These are phyloP conservation scores for Cyanoramphus novaezelandiae DNA, from an alignment of 2,113 vertebrate species.

Conservation along the genomic window DNA sequence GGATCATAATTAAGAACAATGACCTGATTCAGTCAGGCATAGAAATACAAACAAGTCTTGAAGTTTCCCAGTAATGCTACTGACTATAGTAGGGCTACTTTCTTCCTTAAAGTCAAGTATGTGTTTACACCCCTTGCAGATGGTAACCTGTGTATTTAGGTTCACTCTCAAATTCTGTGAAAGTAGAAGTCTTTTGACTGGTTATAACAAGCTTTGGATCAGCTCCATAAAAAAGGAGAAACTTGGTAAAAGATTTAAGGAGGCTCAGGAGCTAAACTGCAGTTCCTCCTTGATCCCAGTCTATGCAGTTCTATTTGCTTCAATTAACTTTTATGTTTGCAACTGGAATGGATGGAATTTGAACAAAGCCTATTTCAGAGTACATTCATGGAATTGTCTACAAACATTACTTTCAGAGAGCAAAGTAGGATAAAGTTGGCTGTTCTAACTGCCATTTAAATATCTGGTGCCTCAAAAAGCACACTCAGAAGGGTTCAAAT, in stretches of 20 bases:
- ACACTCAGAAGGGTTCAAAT: neutral
- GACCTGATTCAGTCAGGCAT: constrained; percentile 42
- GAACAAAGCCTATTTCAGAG: neutral
- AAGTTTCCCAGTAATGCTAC: neutral
- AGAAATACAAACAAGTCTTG: constrained; percentile 8
- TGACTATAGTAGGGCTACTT: neutral
- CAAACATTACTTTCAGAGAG: neutral
- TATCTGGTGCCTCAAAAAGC: neutral
- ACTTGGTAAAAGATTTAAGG: neutral
- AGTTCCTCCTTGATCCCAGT: neutral
- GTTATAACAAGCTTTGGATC: neutral
- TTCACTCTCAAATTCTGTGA: neutral
- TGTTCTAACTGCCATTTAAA: neutral
- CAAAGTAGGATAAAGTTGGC: neutral
- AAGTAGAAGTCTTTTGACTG: neutral
- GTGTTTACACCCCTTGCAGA: neutral
- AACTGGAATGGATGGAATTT: neutral
- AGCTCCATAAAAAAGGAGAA: neutral
- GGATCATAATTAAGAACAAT: constrained; percentile 48
- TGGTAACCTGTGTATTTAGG: neutral
- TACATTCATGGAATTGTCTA: neutral
- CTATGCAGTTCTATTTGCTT: neutral
- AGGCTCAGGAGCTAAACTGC: neutral
- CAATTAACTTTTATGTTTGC: constrained; percentile 1
- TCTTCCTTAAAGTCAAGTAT: neutral